Conservation (phyloP, 1,140 invertebrate genomes). For the Spodoptera litura region DNA sequence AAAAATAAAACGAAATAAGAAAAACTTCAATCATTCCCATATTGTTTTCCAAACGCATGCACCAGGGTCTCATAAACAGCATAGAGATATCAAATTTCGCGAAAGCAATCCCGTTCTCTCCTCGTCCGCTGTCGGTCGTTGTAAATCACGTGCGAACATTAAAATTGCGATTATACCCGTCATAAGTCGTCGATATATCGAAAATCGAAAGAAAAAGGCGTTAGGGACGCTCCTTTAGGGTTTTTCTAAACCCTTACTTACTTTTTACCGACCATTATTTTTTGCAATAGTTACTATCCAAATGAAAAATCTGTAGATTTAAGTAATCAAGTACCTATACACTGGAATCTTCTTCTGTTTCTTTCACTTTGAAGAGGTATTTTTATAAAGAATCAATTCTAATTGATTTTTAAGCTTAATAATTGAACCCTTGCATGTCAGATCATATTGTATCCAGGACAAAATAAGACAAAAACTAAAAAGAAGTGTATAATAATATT, state of each 20-base stretch:
- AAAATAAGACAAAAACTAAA: not conserved
- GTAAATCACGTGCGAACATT: conserved; percentile 81
- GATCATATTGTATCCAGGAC: too few species aligned
- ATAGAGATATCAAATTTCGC: conserved; percentile 84
- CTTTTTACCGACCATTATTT: too few species aligned
- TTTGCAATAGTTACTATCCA: too few species aligned
- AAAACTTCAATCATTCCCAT: conserved; percentile 20
- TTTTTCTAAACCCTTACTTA: too few species aligned
- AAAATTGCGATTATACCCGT: conserved; percentile 84
- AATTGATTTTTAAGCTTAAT: too few species aligned
- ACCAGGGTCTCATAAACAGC: conserved; percentile 77
- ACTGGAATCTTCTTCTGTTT: too few species aligned
- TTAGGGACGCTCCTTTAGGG: conserved; percentile 16
- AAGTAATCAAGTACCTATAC: too few species aligned
- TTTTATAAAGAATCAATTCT: too few species aligned
- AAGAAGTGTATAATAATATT: not conserved
- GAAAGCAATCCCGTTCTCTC: conserved; percentile 73
- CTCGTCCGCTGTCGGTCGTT: conserved; percentile 63
- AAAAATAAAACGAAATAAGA: not conserved
- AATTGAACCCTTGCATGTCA: too few species aligned
- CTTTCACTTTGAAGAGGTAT: too few species aligned
- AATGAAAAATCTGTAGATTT: too few species aligned
- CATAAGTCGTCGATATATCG: conserved; percentile 84
- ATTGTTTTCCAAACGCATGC: conserved; percentile 49
- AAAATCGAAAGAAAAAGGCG: conserved; percentile 63